Percentiles rank a stretch among this genome's conserved stretches.
Evolutionary conservation across 2,797 vertebrate genomes (phyloP).

Genomic region (Pogoniulus pusillus): DNA sequence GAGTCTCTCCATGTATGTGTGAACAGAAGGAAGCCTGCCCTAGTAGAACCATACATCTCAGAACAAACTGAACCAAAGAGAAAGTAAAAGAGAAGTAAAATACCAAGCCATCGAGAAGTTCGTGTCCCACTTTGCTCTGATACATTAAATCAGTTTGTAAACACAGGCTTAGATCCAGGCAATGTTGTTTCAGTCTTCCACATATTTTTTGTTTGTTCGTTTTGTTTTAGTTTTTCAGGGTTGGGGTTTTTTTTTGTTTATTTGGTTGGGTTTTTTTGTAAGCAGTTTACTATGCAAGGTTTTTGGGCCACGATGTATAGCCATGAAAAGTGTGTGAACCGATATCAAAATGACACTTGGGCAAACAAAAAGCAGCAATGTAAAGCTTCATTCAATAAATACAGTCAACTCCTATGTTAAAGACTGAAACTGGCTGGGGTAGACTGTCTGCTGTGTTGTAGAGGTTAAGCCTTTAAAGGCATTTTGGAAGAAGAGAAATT

Average conservation of each 20-base stretch:
- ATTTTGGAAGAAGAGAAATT: neutral
- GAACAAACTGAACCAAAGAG: neutral
- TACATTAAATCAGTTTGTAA: neutral
- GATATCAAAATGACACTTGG: neutral
- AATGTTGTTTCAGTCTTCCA: neutral
- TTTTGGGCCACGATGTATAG: neutral
- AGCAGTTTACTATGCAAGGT: neutral
- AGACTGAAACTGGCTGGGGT: neutral
- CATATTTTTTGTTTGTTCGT: too few relatives aligned
- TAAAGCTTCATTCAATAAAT: neutral
- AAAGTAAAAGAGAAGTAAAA: neutral
- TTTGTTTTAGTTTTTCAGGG: too few relatives aligned
- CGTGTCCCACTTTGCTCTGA: neutral
- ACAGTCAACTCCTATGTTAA: neutral
- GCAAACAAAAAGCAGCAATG: neutral
- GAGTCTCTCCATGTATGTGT: neutral
- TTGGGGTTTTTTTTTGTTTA: too few relatives aligned
- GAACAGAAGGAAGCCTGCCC: neutral
- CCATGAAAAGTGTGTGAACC: neutral
- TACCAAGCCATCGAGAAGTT: neutral
- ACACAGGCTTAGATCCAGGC: neutral
- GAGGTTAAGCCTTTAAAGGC: neutral
- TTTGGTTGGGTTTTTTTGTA: neutral
- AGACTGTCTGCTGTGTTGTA: neutral
- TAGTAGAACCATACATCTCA: neutral